Evolutionary conservation across 1,140 invertebrate species (phyloP).

Genomic region (Drosophila lacertosa): DNA sequence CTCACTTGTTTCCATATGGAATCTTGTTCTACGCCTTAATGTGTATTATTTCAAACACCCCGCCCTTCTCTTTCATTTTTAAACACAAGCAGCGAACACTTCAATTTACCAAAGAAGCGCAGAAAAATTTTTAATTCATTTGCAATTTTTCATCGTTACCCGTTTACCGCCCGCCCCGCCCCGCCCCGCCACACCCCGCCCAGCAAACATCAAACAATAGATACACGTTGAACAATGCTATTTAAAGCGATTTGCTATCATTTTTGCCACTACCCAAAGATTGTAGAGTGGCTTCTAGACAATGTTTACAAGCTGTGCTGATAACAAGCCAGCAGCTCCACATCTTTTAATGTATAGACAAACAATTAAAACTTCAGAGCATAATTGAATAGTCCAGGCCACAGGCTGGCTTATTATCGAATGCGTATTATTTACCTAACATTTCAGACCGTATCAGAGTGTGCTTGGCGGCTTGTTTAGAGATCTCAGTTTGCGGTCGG

Average conservation of each 20-base stretch:
- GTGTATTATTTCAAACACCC: no score
- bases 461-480: slow-evolving; percentile 11
- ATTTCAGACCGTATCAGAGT: not conserved
- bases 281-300: slow-evolving; percentile 31
- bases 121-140: slow-evolving; percentile 64
- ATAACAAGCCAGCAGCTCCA: slow-evolving; percentile 16
- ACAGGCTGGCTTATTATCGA: not conserved
- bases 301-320: slow-evolving; percentile 41
- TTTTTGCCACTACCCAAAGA: slow-evolving; percentile 32
- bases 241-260: slow-evolving; percentile 71
- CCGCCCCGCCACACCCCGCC: not conserved
- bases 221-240: slow-evolving; percentile 52
- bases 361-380: slow-evolving; percentile 18
- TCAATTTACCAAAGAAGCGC: slow-evolving; percentile 17
- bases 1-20: not conserved
- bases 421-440: slow-evolving; percentile 21
- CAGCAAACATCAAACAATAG: slow-evolving; percentile 27
- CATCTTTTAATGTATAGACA: slow-evolving; percentile 5
- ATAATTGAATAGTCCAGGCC: not conserved
- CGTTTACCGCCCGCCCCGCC: not conserved
- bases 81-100: slow-evolving; percentile 4
- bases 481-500: slow-evolving; percentile 27
- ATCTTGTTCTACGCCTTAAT: no score
- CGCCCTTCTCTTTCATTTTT: not conserved
- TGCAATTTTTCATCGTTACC: slow-evolving; percentile 38